Base-by-base conservation (phyloP, 2,797 vertebrate species). In the Labeo calbasu region DNA sequence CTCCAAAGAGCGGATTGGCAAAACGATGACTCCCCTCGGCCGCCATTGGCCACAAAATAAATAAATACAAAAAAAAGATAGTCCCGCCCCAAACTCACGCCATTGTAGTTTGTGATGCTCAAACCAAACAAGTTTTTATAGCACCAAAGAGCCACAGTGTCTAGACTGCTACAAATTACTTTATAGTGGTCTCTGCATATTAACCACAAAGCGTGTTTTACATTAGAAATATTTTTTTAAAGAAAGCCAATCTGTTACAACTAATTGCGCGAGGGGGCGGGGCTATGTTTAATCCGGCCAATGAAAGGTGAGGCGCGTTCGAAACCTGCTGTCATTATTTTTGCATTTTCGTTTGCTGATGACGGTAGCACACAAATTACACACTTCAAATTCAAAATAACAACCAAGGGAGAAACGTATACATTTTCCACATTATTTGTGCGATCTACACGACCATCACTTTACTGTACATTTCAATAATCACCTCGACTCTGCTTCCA, bases 371-470 rank as follows among this genome's bases (percentile, higher is more conserved):
- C 55, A 28, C 13, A 82, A 75, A 66, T 50, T 4, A 57, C 63
- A 55, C 48, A 13, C 17, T 25, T 43, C 15, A 68, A 25, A 4
- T 76, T 53, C 10, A 40, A 40, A 77, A 55, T 17, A 46, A 17
- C 12, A 17, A 36, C 15, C 17, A 4, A 9, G 46, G 5, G n/a
- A 9, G 17, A 81, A 21, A 46, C 10, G 17, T 10, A 43, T 5
- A 61, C 2, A 46, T 48, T 28, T 61, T 19, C 43, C 46, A 63
- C 57, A 46, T 61, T 25, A 50, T 28, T 4, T 75, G 72, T 23
- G 32, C 68, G 32, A 76, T 68, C 77, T 28, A 28, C 43, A 75
- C 17, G 7, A 76, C 55, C 75, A 79, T 63, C 53, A 77, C 53
- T 77, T 66, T 23, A 53, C 61, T 73, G 17, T 78, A 69, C 43